These are phyloP conservation scores for Ornithoptera alexandrae DNA, from an alignment of 2,888 invertebrate genomes.

Conservation along the genomic window DNA sequence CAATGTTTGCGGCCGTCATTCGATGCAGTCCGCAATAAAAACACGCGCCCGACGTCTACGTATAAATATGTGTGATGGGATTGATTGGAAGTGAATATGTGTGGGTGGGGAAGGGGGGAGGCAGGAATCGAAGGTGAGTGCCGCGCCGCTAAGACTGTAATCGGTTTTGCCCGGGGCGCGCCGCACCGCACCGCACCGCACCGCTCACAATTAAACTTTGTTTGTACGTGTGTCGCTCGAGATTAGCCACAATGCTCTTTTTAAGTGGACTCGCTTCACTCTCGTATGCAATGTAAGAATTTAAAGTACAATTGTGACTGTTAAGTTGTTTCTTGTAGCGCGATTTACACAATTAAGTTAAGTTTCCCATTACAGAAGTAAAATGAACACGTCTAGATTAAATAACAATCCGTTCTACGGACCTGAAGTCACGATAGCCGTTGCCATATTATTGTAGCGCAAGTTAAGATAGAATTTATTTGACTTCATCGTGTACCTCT, in stretches of 20 bases:
- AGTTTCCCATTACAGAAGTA: no score
- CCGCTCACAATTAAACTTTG: constrained; percentile 79
- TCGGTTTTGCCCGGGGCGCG: constrained; percentile 73
- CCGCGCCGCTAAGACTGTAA: constrained; percentile 76
- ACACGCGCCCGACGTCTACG: constrained; percentile 68
- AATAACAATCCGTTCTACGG: neutral
- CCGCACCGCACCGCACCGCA: constrained; percentile 49
- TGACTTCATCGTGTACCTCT: no score
- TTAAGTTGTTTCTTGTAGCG: constrained; percentile 2
- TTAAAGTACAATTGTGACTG: constrained; percentile 37
- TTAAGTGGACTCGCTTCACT: constrained; percentile 72
- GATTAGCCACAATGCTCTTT: constrained; percentile 78
- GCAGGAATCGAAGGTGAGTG: constrained; percentile 76
- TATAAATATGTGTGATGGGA: constrained; percentile 75
- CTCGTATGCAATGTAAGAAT: constrained; percentile 75
- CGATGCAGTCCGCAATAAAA: constrained; percentile 78
- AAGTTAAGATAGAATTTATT: no score
- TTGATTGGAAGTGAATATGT: constrained; percentile 80
- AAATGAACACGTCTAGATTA: neutral
- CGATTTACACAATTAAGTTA: neutral
- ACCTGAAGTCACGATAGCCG: neutral
- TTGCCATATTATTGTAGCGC: no score
- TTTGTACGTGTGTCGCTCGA: constrained; percentile 79
- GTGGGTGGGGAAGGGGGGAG: constrained; percentile 49
- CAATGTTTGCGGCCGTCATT: constrained; percentile 78